Evolutionary conservation across 1,140 invertebrate genomes (phyloP).

Genomic region (Lordiphosa clarofinis): DNA sequence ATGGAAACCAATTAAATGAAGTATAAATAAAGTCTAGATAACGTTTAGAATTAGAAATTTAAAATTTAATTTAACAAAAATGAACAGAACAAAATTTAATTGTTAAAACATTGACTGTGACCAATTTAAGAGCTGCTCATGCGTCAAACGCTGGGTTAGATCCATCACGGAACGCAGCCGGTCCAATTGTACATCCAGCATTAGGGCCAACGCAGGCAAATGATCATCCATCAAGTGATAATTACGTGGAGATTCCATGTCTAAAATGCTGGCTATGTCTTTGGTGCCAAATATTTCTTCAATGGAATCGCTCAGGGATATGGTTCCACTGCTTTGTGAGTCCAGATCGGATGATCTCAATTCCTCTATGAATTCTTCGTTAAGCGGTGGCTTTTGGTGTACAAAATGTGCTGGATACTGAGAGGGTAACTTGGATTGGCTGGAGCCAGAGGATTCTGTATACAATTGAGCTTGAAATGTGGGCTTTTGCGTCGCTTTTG

Average conservation of each 20-base stretch:
- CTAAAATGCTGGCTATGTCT: slow-evolving; percentile 26
- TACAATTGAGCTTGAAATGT: not conserved
- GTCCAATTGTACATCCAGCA: slow-evolving; percentile 41
- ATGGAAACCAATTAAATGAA: slow-evolving; percentile 42
- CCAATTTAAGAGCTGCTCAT: slow-evolving; percentile 32
- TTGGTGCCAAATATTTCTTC: slow-evolving; percentile 55
- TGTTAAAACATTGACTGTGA: no score
- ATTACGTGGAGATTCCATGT: slow-evolving; percentile 25
- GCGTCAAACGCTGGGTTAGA: slow-evolving; percentile 30
- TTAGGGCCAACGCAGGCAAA: slow-evolving; percentile 44
- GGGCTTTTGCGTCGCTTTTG: not conserved
- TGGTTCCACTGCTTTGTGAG: slow-evolving; percentile 25
- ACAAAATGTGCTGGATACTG: slow-evolving; percentile 53
- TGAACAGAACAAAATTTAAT: no score
- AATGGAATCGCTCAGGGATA: slow-evolving; percentile 52
- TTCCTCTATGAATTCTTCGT: no score
- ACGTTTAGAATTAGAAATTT: slow-evolving; percentile 71
- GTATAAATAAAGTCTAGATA: slow-evolving; percentile 65
- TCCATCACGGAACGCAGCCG: slow-evolving; percentile 39
- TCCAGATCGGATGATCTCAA: slow-evolving; percentile 1
- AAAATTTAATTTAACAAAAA: slow-evolving; percentile 14
- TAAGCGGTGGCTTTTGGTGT: slow-evolving; percentile 46
- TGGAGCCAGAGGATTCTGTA: not conserved
- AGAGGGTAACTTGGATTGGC: slow-evolving; percentile 20
- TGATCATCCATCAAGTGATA: slow-evolving; percentile 45